A percentile compares a stretch with the other conserved stretches of the same genome.
These are phyloP conservation scores for Drosophila ohnishii DNA, from an alignment of 1,140 invertebrate genomes.

Conservation along the genomic window DNA sequence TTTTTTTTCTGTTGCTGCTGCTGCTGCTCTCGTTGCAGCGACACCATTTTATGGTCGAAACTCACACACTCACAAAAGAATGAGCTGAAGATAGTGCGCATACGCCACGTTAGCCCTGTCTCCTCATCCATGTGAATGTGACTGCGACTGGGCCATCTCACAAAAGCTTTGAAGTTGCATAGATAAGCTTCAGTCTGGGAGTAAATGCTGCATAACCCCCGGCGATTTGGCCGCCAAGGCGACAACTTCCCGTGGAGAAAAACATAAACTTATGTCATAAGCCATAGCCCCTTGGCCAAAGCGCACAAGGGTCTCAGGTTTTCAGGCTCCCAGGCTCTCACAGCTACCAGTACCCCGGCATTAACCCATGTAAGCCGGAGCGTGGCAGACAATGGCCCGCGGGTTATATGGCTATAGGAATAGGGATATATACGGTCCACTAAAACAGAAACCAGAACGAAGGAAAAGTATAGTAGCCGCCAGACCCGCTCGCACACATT, in stretches of 20 bases:
- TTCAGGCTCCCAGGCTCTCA: neutral
- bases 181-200: slow-evolving; percentile 61
- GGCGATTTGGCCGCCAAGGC: slow-evolving; percentile 60
- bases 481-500: slow-evolving; percentile 41
- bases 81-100: slow-evolving; percentile 71
- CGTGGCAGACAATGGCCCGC: slow-evolving; percentile 44
- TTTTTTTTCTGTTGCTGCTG: slow-evolving; percentile 6
- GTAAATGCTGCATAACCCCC: slow-evolving; percentile 74
- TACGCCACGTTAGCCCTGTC: slow-evolving; percentile 72
- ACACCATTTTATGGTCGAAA: slow-evolving; percentile 67
- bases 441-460: slow-evolving; percentile 12
- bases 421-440: slow-evolving; percentile 2
- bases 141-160: slow-evolving; percentile 53
- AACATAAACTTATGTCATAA: slow-evolving; percentile 72
- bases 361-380: slow-evolving; percentile 57
- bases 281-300: slow-evolving; percentile 36
- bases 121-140: slow-evolving; percentile 49
- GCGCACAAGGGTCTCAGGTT: slow-evolving; percentile 14
- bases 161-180: slow-evolving; percentile 80
- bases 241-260: slow-evolving; percentile 41
- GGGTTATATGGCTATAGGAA: slow-evolving; percentile 5
- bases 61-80: slow-evolving; percentile 23
- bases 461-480: slow-evolving; percentile 22
- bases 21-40: slow-evolving; percentile 54
- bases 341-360: slow-evolving; percentile 7